These are phyloP conservation scores for Antheraea mylitta DNA, from an alignment of 1,140 invertebrate species.

Conservation along the genomic window DNA sequence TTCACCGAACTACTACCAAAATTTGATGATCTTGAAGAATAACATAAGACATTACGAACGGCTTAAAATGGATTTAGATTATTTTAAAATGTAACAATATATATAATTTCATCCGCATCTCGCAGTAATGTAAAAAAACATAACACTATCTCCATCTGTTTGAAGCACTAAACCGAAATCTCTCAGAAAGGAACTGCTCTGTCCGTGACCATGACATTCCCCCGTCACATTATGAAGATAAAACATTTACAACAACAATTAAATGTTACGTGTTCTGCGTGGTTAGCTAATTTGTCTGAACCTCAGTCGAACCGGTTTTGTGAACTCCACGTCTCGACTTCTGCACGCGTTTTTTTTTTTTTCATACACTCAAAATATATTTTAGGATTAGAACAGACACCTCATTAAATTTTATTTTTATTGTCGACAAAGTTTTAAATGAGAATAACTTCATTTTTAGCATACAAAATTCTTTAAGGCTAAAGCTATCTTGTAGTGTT, in stretches of 20 bases:
- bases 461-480: no score
- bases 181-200: neutral
- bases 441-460: neutral
- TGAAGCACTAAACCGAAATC: neutral
- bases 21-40: no score
- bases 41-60: no score
- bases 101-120: no score
- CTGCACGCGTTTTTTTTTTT: neutral
- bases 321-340: neutral
- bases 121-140: no score
- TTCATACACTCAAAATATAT: neutral
- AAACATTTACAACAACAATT: neutral
- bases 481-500: no score
- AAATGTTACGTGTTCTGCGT: neutral
- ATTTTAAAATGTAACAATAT: no score
- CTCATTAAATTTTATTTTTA: conserved; percentile 2
- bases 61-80: no score
- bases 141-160: no score
- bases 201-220: neutral
- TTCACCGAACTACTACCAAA: no score
- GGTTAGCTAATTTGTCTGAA: conserved; percentile 2
- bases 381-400: neutral
- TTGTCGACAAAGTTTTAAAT: neutral
- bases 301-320: neutral
- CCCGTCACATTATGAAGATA: neutral